Percentiles rank a stretch among this genome's conserved stretches.
phyloP scores from a whole-genome alignment of 2,113 vertebrate species.

The Hemibagrus wyckioides region DNA sequence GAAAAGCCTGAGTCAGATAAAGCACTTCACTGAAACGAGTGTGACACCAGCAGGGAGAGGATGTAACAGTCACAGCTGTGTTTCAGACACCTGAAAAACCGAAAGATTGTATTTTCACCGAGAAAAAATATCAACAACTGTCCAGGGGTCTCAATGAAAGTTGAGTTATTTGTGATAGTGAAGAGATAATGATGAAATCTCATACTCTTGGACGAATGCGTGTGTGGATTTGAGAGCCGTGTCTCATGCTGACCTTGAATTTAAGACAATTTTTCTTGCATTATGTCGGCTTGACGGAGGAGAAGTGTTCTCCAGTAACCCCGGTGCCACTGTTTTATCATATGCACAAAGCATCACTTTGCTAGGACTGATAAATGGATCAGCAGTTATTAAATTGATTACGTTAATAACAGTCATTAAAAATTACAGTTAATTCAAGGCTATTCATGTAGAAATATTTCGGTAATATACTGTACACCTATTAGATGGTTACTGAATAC shows the following conservation, averaged over 20 bases:
- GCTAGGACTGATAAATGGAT: background rate
- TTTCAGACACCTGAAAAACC: background rate
- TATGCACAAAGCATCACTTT: no score
- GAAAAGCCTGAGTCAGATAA: conserved; percentile 8
- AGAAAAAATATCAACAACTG: background rate
- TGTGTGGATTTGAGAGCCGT: background rate
- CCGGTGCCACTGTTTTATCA: no score
- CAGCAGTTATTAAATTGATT: background rate
- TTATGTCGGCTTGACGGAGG: background rate
- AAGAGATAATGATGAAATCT: background rate
- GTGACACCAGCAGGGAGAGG: background rate
- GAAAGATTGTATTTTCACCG: background rate
- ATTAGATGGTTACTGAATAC: background rate
- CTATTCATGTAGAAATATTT: background rate
- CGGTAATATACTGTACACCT: background rate
- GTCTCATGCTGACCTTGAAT: background rate
- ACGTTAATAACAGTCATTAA: no score
- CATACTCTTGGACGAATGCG: background rate
- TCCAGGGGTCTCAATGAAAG: background rate
- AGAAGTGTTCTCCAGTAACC: no score
- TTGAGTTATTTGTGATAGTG: background rate
- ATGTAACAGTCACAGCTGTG: background rate
- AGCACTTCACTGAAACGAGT: conserved; percentile 17
- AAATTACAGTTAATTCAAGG: no score
- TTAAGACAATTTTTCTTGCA: background rate